These are phyloP conservation scores for Trichopoda pennipes DNA, from an alignment of 2,888 invertebrate genomes.

Conservation along the genomic window DNA sequence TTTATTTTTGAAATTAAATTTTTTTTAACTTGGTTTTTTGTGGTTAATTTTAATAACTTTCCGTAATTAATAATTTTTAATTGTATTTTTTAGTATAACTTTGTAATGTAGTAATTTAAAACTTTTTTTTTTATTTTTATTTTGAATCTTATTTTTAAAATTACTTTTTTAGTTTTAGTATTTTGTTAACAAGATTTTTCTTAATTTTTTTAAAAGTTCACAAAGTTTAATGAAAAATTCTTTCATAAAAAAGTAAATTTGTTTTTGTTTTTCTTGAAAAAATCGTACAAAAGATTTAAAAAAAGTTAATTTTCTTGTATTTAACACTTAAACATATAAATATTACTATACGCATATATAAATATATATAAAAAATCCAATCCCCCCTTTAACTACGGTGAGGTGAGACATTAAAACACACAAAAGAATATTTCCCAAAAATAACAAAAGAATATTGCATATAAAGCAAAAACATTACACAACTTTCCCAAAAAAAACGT, in stretches of 20 bases:
- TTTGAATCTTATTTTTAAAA: slow-evolving; percentile 65
- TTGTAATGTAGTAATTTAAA: slow-evolving; percentile 67
- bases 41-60: slow-evolving; percentile 61
- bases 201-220: slow-evolving; percentile 10
- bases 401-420: slow-evolving; percentile 81
- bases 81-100: slow-evolving; percentile 66
- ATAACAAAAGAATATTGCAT: slow-evolving; percentile 30
- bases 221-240: slow-evolving; percentile 56
- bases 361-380: slow-evolving; percentile 40
- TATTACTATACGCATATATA: slow-evolving; percentile 36
- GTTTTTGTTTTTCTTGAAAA: slow-evolving; percentile 66
- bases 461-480: slow-evolving; percentile 19
- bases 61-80: slow-evolving; percentile 62
- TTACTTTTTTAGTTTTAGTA: slow-evolving; percentile 71
- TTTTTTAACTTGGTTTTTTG: slow-evolving; percentile 65
- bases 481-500: slow-evolving; percentile 31
- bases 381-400: slow-evolving; percentile 74
- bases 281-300: slow-evolving; percentile 45
- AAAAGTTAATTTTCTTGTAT: slow-evolving; percentile 41
- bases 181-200: slow-evolving; percentile 69
- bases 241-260: slow-evolving; percentile 66
- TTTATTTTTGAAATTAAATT: slow-evolving; percentile 62
- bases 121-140: slow-evolving; percentile 60
- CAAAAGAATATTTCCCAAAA: slow-evolving; percentile 72
- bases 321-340: slow-evolving; percentile 40